phyloP scores from a whole-genome alignment of 2,888 invertebrate species.

The Hypolimnas misippus region DNA sequence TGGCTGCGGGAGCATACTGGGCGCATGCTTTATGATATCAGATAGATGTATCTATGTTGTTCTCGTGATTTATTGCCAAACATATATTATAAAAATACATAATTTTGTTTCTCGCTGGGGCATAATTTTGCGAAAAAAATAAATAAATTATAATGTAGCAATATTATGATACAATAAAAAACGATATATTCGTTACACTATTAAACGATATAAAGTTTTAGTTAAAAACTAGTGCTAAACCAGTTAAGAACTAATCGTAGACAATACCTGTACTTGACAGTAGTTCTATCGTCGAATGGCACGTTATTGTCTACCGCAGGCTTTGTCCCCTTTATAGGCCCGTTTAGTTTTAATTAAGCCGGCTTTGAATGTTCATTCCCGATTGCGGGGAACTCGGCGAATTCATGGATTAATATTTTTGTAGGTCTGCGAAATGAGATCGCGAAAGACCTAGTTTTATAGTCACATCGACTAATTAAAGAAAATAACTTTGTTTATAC shows the following conservation, averaged over 20 bases:
- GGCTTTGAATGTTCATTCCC: conserved; percentile 67
- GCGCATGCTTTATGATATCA: no score
- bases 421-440: conserved; percentile 27
- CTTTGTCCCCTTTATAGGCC: conserved; percentile 60
- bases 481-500: conserved; percentile 19
- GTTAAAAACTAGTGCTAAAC: not conserved
- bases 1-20: no score
- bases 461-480: conserved; percentile 28
- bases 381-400: conserved; percentile 50
- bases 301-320: conserved; percentile 65
- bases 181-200: not conserved
- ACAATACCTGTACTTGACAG: conserved; percentile 64
- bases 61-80: no score
- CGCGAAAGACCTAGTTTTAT: conserved; percentile 23
- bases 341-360: conserved; percentile 77
- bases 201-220: not conserved
- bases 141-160: no score
- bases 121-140: no score
- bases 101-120: no score
- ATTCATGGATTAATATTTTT: conserved; percentile 49
- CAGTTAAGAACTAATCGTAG: conserved; percentile 58
- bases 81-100: no score
- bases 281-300: conserved; percentile 63
- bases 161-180: no score
- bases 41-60: no score